Evolutionary conservation across 2,888 invertebrate species (phyloP).

Genomic region (Apantesis nais): DNA sequence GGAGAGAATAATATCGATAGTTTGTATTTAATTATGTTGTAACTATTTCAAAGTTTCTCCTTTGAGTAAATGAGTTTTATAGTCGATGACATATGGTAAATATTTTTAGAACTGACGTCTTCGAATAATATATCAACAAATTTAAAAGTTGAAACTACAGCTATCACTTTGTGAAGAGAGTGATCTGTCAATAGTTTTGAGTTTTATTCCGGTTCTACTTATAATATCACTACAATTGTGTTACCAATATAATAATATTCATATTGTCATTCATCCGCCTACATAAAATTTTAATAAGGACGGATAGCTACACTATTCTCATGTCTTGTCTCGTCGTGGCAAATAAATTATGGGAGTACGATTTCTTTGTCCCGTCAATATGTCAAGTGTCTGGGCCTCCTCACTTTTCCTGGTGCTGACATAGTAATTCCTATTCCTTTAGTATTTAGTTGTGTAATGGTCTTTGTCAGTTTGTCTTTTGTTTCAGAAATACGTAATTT

Average conservation of each 20-base stretch:
- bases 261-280: slow-evolving; percentile 33
- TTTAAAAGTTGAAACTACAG: neutral
- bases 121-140: neutral
- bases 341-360: slow-evolving; percentile 73
- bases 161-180: neutral
- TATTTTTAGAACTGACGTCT: neutral
- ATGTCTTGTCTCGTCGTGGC: slow-evolving; percentile 56
- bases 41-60: neutral
- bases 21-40: neutral
- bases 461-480: slow-evolving; percentile 35
- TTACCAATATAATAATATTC: slow-evolving; percentile 16
- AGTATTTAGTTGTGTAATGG: slow-evolving; percentile 41
- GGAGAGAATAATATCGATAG: neutral
- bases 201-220: slow-evolving; percentile 3
- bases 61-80: slow-evolving; percentile 1
- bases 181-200: neutral
- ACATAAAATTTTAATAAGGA: slow-evolving; percentile 40
- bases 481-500: slow-evolving; percentile 26
- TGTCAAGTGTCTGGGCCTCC: slow-evolving; percentile 70
- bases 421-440: slow-evolving; percentile 62
- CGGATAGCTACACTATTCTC: slow-evolving; percentile 64
- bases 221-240: neutral
- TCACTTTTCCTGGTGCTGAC: slow-evolving; percentile 67
- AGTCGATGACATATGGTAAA: neutral
- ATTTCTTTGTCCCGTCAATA: slow-evolving; percentile 84